A percentile compares a stretch with the other conserved stretches of the same genome.
These are phyloP conservation scores for Halichoeres trimaculatus DNA, from an alignment of 2,113 vertebrate genomes.

Conservation along the genomic window DNA sequence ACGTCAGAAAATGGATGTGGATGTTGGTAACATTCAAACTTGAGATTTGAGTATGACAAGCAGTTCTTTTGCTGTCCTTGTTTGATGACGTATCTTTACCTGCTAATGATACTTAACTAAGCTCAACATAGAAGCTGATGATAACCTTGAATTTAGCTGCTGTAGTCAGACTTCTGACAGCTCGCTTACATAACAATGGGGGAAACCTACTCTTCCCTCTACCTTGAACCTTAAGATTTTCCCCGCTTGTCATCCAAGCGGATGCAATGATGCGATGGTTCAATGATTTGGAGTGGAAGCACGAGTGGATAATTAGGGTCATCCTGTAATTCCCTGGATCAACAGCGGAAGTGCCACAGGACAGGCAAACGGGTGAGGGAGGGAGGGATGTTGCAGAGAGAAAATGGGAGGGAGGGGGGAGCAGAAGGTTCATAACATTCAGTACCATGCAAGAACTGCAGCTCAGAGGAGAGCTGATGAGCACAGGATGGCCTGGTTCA, in stretches of 20 bases:
- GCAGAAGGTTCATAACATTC: slow-evolving; percentile 26
- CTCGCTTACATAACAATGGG: background rate
- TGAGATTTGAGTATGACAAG: no score
- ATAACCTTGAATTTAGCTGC: background rate
- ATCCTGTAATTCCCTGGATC: slow-evolving; percentile 51
- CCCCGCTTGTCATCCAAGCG: background rate
- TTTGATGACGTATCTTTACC: background rate
- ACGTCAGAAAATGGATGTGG: no score
- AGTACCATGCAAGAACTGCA: slow-evolving; percentile 38
- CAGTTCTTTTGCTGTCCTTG: background rate
- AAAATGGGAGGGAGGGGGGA: background rate
- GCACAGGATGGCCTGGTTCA: slow-evolving; percentile 75
- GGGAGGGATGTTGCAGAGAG: background rate
- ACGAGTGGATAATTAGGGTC: slow-evolving; percentile 61
- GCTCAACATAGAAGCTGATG: no score
- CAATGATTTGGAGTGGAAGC: slow-evolving; percentile 39
- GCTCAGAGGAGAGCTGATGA: slow-evolving; percentile 51
- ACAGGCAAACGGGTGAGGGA: slow-evolving; percentile 30
- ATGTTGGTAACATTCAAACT: no score
- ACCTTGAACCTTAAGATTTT: background rate
- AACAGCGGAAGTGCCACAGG: slow-evolving; percentile 51
- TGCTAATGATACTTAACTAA: no score
- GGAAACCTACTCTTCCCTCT: background rate
- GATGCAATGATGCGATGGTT: slow-evolving; percentile 4
- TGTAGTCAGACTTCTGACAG: slow-evolving; percentile 1